phyloP scores from a whole-genome alignment of 2,113 vertebrate species.

The Ardeotis arabs region DNA sequence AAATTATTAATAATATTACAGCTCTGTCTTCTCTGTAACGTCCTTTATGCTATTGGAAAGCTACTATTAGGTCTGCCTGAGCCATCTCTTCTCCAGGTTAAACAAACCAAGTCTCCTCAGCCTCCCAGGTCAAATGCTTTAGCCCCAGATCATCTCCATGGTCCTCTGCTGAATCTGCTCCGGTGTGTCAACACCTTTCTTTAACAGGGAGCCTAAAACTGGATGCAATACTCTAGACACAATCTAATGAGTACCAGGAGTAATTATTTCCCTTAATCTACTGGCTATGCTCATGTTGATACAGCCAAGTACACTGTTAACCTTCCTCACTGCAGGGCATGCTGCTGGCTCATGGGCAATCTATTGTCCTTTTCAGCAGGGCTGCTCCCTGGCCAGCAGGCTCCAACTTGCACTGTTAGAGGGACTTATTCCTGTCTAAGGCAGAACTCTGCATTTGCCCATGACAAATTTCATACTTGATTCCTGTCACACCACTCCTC shows the following conservation, averaged over 20 bases:
- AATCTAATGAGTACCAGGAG: not conserved
- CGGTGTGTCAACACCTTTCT: not conserved
- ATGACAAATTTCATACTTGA: not conserved
- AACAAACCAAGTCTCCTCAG: not conserved
- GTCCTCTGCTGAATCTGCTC: not conserved
- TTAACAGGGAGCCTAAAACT: not conserved
- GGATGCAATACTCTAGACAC: not conserved
- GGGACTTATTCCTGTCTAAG: not conserved
- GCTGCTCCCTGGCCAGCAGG: not conserved
- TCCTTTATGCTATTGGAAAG: not conserved
- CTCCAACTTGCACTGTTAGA: not conserved
- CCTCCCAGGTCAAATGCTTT: not conserved
- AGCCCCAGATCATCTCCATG: not conserved
- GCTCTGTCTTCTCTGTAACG: not conserved
- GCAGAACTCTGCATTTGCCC: not conserved
- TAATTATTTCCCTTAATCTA: not conserved
- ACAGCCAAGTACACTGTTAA: not conserved
- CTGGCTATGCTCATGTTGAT: not conserved
- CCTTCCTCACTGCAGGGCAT: not conserved
- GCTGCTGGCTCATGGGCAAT: not conserved
- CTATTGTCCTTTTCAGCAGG: not conserved
- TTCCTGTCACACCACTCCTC: not conserved
- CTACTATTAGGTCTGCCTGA: not conserved
- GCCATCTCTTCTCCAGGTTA: not conserved
- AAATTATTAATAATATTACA: not conserved